Percentiles rank a stretch among this genome's conserved stretches.
Conservation (phyloP, 92 coral and sea anemone species). For the Palythoa heliodiscus region DNA sequence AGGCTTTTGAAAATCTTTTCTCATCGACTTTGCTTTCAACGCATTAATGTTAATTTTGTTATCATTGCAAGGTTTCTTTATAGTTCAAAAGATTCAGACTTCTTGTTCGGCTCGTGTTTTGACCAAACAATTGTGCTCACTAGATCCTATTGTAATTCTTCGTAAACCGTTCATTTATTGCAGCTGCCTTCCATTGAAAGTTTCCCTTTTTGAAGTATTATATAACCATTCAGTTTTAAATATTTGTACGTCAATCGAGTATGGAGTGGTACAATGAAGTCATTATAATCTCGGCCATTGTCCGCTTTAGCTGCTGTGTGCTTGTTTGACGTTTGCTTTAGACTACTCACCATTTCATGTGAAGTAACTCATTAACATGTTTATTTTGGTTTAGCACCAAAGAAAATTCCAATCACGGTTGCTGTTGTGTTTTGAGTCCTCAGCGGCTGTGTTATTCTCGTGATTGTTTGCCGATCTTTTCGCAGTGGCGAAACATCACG, state of each 20-base stretch:
- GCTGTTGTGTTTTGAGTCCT: slow-evolving; percentile 14
- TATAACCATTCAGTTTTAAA: slow-evolving; percentile 45
- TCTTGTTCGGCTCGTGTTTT: slow-evolving; percentile 33
- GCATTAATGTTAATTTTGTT: slow-evolving; percentile 38
- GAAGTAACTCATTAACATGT: slow-evolving; percentile 19
- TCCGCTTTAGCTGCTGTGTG: slow-evolving; percentile 1
- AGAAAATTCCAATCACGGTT: slow-evolving; percentile 11
- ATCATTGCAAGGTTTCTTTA: slow-evolving; percentile 9
- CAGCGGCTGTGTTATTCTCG: slow-evolving; percentile 22
- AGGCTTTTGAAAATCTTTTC: slow-evolving; percentile 36
- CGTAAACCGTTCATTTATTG: slow-evolving; percentile 38
- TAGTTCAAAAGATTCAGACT: slow-evolving; percentile 18
- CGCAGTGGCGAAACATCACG: slow-evolving; percentile 14
- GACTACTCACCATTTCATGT: not conserved
- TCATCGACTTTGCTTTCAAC: slow-evolving; percentile 30
- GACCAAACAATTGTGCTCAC: slow-evolving; percentile 24
- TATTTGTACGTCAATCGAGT: slow-evolving; percentile 42
- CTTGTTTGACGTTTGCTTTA: slow-evolving; percentile 25
- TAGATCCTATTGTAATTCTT: slow-evolving; percentile 7
- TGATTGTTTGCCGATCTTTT: slow-evolving; percentile 17
- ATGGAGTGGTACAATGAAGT: slow-evolving; percentile 36
- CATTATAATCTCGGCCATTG: slow-evolving; percentile 25
- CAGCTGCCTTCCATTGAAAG: slow-evolving; percentile 42
- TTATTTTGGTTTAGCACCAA: slow-evolving; percentile 29
- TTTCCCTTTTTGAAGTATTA: slow-evolving; percentile 45